These are phyloP conservation scores for Polyodon spathula DNA, from an alignment of 2,113 vertebrate genomes.

Conservation along the genomic window DNA sequence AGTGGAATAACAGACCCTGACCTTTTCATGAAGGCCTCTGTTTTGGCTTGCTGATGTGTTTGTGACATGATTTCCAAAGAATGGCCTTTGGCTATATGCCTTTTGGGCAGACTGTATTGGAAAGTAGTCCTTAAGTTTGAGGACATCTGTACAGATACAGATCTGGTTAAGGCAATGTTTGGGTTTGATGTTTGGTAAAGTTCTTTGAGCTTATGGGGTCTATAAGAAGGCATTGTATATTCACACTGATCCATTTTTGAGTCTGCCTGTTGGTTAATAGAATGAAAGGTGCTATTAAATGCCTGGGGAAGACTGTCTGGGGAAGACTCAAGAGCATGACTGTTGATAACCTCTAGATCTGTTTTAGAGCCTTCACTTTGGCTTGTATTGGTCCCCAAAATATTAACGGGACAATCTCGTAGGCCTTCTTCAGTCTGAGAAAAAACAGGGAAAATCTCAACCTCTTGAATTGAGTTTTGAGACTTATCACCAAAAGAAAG, in stretches of 20 bases:
- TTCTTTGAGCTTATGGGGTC: background rate
- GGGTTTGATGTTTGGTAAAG: background rate
- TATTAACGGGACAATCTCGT: too few relatives aligned
- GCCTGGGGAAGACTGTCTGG: background rate
- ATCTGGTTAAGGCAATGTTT: slow-evolving; percentile 18
- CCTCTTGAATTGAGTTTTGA: too few relatives aligned
- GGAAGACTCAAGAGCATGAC: background rate
- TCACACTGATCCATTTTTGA: background rate
- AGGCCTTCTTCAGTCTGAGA: too few relatives aligned
- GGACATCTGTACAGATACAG: slow-evolving; percentile 40
- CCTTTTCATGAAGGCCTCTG: background rate
- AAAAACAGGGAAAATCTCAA: too few relatives aligned
- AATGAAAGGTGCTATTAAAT: background rate
- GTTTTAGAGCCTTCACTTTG: background rate
- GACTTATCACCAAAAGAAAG: background rate
- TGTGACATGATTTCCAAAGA: slow-evolving; percentile 4
- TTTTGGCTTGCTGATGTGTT: background rate
- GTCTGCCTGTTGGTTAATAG: background rate
- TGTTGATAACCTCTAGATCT: background rate
- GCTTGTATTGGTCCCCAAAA: too few relatives aligned
- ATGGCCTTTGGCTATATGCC: background rate
- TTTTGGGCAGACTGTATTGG: slow-evolving; percentile 11
- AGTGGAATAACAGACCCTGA: background rate
- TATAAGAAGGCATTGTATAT: background rate
- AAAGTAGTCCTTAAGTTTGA: slow-evolving; percentile 27